Conservation (phyloP, 2,888 invertebrate species). For the Limnephilus auricula region DNA sequence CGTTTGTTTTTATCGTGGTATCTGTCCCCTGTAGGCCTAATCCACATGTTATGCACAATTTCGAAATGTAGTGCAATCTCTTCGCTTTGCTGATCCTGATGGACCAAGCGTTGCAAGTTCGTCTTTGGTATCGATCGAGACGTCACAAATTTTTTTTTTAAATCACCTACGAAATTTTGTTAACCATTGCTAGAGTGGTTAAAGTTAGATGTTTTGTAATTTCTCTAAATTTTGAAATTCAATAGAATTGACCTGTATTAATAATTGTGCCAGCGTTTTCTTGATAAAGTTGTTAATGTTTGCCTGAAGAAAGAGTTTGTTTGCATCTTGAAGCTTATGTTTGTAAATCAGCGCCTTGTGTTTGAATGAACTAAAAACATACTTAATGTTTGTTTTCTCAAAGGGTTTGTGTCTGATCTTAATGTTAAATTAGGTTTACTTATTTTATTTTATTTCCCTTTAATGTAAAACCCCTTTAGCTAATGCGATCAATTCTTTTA, state of each 20-base stretch:
- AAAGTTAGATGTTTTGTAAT: neutral
- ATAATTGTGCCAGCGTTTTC: conserved; percentile 2
- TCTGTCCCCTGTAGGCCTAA: no score
- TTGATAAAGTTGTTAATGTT: neutral
- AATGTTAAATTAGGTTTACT: neutral
- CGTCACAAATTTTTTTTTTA: no score
- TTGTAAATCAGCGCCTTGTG: conserved; percentile 25
- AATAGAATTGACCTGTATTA: conserved; percentile 7
- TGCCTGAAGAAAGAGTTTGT: conserved; percentile 43
- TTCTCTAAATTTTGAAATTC: neutral
- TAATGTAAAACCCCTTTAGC: neutral
- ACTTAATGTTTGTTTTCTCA: conserved; percentile 3
- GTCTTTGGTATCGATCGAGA: no score
- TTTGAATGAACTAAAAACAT: conserved; percentile 27
- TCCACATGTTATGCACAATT: no score
- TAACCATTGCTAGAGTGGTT: neutral
- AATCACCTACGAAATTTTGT: no score
- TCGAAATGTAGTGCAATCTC: no score
- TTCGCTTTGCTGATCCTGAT: no score
- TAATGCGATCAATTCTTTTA: neutral
- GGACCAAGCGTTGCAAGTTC: no score
- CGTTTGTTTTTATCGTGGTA: no score
- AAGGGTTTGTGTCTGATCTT: conserved; percentile 6
- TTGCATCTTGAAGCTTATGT: conserved; percentile 42
- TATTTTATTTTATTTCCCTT: neutral